These are phyloP conservation scores for Lypha dubia DNA, from an alignment of 2,888 invertebrate genomes.

Conservation along the genomic window DNA sequence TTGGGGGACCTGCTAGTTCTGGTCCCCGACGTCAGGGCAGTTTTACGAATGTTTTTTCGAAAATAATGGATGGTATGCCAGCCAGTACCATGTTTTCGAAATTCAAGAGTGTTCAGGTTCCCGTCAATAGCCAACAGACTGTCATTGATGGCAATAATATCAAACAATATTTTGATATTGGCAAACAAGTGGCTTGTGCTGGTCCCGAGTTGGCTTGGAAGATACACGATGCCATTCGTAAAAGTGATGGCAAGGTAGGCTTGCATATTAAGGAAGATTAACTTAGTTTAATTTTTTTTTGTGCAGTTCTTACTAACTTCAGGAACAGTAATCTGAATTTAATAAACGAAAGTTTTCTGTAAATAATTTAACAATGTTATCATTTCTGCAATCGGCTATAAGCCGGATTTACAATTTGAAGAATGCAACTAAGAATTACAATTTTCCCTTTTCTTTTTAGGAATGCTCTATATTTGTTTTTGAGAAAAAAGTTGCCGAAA, in stretches of 20 bases:
- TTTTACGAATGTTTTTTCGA: slow-evolving; percentile 83
- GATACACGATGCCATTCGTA: slow-evolving; percentile 94
- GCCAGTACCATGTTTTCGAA: slow-evolving; percentile 89
- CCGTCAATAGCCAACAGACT: slow-evolving; percentile 83
- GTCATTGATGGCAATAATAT: slow-evolving; percentile 92
- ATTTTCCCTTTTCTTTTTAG: slow-evolving; percentile 84
- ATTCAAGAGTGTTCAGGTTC: slow-evolving; percentile 86
- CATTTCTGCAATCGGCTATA: no score
- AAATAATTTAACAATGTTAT: no score
- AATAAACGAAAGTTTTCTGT: no score
- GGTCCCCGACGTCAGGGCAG: slow-evolving; percentile 80
- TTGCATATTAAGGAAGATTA: neutral
- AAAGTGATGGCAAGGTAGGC: slow-evolving; percentile 94
- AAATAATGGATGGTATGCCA: slow-evolving; percentile 84
- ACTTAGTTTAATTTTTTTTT: no score
- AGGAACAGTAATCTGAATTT: no score
- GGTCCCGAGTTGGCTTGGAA: slow-evolving; percentile 97
- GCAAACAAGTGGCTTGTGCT: slow-evolving; percentile 90
- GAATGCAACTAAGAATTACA: no score
- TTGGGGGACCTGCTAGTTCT: slow-evolving; percentile 52
- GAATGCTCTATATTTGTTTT: slow-evolving; percentile 97
- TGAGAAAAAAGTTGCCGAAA: slow-evolving; percentile 96
- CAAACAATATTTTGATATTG: slow-evolving; percentile 93
- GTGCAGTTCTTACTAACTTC: no score
- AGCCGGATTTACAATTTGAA: no score